Conservation (phyloP, 2,113 vertebrate species). For the Takifugu flavidus region DNA sequence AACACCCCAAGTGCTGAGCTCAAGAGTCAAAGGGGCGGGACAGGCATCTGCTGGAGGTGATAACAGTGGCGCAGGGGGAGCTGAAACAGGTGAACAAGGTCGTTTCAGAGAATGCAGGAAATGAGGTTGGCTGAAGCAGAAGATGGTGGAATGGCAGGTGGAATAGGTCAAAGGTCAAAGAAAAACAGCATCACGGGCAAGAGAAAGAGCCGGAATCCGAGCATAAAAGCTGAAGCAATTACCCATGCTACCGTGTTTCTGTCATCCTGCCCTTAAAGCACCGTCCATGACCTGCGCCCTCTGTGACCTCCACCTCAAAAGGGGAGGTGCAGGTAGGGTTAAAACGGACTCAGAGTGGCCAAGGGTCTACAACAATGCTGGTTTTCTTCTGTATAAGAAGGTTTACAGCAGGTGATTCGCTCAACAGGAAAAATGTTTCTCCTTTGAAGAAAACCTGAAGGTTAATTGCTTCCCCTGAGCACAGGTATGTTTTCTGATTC, state of each 20-base stretch:
- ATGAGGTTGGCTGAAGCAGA: conserved; percentile 25
- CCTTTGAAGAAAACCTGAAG: too few species aligned
- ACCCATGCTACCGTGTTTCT: conserved; percentile 1
- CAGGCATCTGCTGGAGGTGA: background rate
- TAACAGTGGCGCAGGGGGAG: background rate
- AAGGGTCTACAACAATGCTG: too few species aligned
- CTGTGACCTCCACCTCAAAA: conserved; percentile 5
- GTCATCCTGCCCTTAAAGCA: background rate
- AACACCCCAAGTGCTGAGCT: too few species aligned
- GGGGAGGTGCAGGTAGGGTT: too few species aligned
- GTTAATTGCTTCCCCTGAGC: too few species aligned
- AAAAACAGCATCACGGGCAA: background rate
- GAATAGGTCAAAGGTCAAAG: conserved; percentile 26
- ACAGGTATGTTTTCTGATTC: too few species aligned
- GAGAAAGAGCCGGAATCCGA: conserved; percentile 13
- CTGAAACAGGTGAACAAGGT: conserved; percentile 44
- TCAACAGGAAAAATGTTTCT: too few species aligned
- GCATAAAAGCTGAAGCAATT: conserved; percentile 37
- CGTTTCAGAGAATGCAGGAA: conserved; percentile 43
- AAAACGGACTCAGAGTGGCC: too few species aligned
- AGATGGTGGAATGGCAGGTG: conserved; percentile 23
- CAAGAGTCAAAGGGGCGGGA: background rate
- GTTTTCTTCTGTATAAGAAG: too few species aligned
- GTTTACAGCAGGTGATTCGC: too few species aligned
- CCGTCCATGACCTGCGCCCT: background rate